Evolutionary conservation across 1,140 invertebrate species (phyloP), one percentile per base, ranked within the genome.

Genomic region (Drosophila nebulosa): DNA sequence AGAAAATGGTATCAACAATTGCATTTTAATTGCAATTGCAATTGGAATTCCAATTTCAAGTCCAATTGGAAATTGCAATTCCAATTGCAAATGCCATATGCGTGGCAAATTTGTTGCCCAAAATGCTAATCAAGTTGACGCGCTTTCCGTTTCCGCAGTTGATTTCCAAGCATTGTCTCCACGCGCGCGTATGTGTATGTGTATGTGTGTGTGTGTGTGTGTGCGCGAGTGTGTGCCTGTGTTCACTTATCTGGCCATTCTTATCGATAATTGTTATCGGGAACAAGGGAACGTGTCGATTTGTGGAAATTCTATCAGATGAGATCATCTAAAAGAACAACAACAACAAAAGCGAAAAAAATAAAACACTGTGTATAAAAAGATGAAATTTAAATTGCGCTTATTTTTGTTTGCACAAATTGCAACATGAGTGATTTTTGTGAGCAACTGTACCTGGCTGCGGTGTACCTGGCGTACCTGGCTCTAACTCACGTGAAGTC

Each of bases 11-110:
- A 39, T 57, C 35, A 73, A 73, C 70, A 71, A 73, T 65, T 73
- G 71, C 61, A 74, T 74, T 74, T 74, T 74, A 74, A 74, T 74
- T 74, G 71, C 71, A 74, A 62, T 65, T 72, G 64, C 71, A 74
- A 74, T 74, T 74, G 71, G 69, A 51, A 32, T 60, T 36, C 50
- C 14, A 4, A 27, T 42, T 46, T 46, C 71, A 74, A 62, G 53
- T 65, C 72, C 71, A 73, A 74, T 74, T 74, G 71, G 39, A 46
- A 21, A 46, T 21, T 46, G 39, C 71, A 73, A 62, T 65, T 72
- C 72, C 71, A 74, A 74, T 74, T 74, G 71, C 71, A 51, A 26
- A 51, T 36, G 59, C 14, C 7, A 27, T 42, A 26, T 51, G 22
- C 50, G 58, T 52, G 57, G 18, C 7, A 24, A 59, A 46, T 64